Conservation (phyloP, 2,797 vertebrate species). For the Tadarida brasiliensis region DNA sequence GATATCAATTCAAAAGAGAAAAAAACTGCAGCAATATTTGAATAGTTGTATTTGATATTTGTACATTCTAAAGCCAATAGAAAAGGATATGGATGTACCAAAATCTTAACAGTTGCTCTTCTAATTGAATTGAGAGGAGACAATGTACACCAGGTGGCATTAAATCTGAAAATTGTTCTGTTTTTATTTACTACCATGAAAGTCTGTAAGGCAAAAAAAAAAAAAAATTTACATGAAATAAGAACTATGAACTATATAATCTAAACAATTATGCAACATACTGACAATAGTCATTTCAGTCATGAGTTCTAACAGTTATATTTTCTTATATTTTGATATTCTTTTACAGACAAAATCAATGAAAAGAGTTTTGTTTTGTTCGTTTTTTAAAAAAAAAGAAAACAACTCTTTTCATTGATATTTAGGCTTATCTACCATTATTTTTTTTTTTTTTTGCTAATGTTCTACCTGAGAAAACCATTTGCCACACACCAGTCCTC, state of each 20-base stretch:
- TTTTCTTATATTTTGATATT: not conserved
- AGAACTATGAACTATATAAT: not conserved
- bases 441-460: not conserved
- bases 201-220: conserved; percentile 88
- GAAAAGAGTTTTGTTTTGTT: not conserved
- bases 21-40: not conserved
- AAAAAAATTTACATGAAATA: not conserved
- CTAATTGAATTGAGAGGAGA: conserved; percentile 90
- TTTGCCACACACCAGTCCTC: not conserved
- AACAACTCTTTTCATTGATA: not conserved
- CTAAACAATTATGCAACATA: not conserved
- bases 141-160: conserved; percentile 91
- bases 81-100: conserved; percentile 96
- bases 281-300: not conserved
- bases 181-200: conserved; percentile 93
- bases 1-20: not conserved
- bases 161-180: conserved; percentile 93
- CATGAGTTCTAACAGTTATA: not conserved
- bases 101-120: conserved; percentile 91
- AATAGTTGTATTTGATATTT: not conserved
- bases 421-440: not conserved
- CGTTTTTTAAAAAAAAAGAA: not conserved
- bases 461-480: not conserved
- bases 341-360: not conserved
- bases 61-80: not conserved